Base-by-base conservation (phyloP, 2,888 invertebrate species). In the Thalpophila matura region DNA sequence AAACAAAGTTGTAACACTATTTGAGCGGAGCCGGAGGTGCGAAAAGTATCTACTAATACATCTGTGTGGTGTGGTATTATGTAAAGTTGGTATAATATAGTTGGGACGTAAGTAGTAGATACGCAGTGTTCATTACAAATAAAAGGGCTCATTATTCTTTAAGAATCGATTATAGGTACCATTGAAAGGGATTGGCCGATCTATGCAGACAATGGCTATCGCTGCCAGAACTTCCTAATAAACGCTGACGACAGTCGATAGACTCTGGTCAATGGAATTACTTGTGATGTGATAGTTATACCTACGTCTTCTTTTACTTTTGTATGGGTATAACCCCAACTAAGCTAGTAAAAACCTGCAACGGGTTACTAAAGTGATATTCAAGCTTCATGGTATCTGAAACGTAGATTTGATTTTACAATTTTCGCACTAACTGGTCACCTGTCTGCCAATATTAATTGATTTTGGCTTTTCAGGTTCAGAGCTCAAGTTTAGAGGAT, bases 91-190 rank as follows among this genome's bases (percentile, higher is more conserved):
- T n/a, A n/a, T n/a, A n/a, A n/a, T n/a, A n/a, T n/a, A n/a, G n/a
- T n/a, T n/a, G n/a, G n/a, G n/a, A n/a, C n/a, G n/a, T n/a, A n/a
- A n/a, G n/a, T n/a, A n/a, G 5, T 27, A 60, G 14, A 20, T 12
- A 18, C 4, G 37, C 51, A 31, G 20, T 46, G 50, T 74, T 74
- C 79, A 80, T 73, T 69, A 74, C 65, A 74, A 62, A 74, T 72
- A 73, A 80, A 74, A 62, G 60, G 66, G 58, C 77, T 77, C 77
- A 81, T 84, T 82, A 81, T 81, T 69, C 74, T 63, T 65, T 56
- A 70, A 68, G 70, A 76, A 83, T 83, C 76, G 79, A 81, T 78
- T 74, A 66, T 49, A n/a, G n/a, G n/a, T n/a, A 53, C 42, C 63
- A 63, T 69, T 73, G 51, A 76, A 74, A 76, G 72, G 65, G 70